These are phyloP conservation scores for Nothura maculosa DNA, from an alignment of 2,797 vertebrate species.

Conservation along the genomic window DNA sequence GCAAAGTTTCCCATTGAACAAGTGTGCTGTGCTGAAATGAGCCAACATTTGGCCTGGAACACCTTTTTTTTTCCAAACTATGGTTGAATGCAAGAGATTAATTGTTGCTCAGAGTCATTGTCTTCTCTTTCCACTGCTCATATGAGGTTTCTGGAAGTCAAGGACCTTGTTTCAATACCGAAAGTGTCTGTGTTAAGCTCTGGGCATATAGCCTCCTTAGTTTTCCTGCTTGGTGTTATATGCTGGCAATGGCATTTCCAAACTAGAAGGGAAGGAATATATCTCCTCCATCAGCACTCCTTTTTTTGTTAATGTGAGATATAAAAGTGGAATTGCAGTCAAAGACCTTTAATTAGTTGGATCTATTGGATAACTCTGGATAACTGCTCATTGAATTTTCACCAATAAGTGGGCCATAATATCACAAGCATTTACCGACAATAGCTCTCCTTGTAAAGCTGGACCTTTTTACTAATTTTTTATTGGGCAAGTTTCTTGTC, in stretches of 20 bases:
- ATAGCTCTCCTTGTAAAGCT: neutral
- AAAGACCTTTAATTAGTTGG: neutral
- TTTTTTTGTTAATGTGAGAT: neutral
- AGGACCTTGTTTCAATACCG: neutral
- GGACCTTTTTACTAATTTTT: slow-evolving; percentile 32
- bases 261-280: neutral
- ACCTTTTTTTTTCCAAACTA: neutral
- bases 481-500: slow-evolving; percentile 28
- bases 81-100: neutral
- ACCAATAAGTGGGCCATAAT: neutral
- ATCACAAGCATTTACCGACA: slow-evolving; percentile 37
- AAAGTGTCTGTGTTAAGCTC: neutral
- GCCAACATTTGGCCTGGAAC: neutral
- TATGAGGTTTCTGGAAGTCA: neutral
- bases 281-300: accelerated
- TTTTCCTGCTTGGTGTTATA: neutral
- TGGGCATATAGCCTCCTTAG: neutral
- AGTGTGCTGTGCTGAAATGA: neutral
- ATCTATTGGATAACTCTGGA: neutral
- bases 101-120: neutral
- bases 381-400: neutral
- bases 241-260: neutral
- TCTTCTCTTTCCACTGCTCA: neutral
- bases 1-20: neutral
- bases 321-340: neutral